Conservation (phyloP, 23 tunicate genomes). For the Botrylloides violaceus region DNA sequence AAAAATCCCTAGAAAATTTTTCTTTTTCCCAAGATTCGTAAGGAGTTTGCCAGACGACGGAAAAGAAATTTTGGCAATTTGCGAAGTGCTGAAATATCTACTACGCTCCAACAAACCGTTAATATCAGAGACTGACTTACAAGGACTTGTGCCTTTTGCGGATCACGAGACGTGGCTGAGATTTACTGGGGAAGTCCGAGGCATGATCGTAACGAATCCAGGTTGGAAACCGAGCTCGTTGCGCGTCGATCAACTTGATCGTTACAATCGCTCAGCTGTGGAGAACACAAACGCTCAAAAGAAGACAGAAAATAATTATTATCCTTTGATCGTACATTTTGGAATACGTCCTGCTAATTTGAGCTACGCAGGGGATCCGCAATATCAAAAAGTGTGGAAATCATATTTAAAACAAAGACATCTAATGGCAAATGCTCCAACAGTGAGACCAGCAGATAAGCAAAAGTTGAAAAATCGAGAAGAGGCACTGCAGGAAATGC, state of each 20-base stretch:
- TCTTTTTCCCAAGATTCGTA: conserved; percentile 92
- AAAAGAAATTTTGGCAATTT: conserved; percentile 74
- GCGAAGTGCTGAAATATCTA: conserved; percentile 81
- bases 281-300: conserved; percentile 21
- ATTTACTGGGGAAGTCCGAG: conserved; percentile 60
- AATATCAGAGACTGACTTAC: conserved; percentile 51
- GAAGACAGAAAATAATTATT: conserved; percentile 49
- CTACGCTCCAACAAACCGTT: conserved; percentile 68
- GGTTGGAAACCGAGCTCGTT: conserved; percentile 90
- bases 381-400: conserved; percentile 74
- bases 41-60: conserved; percentile 69
- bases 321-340: conserved; percentile 90
- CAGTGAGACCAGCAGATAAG: conserved; percentile 61
- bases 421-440: conserved; percentile 84
- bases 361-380: conserved; percentile 97
- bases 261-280: conserved; percentile 55
- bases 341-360: conserved; percentile 94
- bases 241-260: conserved; percentile 85
- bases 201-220: conserved; percentile 92
- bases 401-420: conserved; percentile 83
- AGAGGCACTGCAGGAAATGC: conserved; percentile 63
- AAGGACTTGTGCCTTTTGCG: conserved; percentile 45
- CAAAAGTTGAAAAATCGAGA: conserved; percentile 56
- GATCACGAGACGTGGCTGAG: conserved; percentile 66
- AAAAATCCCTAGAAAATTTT: conserved; percentile 43